Conservation (phyloP, 2,113 vertebrate genomes). For the Crypturellus undulatus region DNA sequence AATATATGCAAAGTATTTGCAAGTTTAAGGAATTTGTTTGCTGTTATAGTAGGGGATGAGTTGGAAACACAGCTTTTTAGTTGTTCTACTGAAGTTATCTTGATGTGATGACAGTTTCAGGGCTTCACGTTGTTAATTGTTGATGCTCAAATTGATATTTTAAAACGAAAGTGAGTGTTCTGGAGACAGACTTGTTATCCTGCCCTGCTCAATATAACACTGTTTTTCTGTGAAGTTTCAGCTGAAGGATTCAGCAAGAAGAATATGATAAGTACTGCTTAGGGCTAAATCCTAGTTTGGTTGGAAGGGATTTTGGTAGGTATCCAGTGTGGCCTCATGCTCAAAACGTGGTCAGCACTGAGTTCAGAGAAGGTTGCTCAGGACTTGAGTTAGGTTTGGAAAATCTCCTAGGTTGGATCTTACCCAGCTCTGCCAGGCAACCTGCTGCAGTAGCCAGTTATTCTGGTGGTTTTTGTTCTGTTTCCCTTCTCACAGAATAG, state of each 20-base stretch:
- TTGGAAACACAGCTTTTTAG: not conserved
- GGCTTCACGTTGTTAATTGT: not conserved
- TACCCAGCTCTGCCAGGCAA: not conserved
- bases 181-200: not conserved
- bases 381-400: not conserved
- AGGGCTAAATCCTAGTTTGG: not conserved
- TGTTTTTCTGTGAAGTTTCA: not conserved
- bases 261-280: not conserved
- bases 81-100: not conserved
- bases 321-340: not conserved
- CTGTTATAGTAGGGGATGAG: not conserved
- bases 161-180: not conserved
- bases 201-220: not conserved
- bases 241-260: not conserved
- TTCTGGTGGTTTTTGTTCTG: no score
- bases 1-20: not conserved
- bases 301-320: not conserved
- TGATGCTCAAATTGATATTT: not conserved
- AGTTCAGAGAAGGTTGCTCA: not conserved
- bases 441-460: not conserved
- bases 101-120: not conserved
- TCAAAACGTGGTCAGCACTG: not conserved
- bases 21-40: not conserved
- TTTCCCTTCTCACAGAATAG: not conserved
- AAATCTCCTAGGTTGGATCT: not conserved